Conservation (phyloP, 2,797 vertebrate genomes). For the Peromyscus attwateri region DNA sequence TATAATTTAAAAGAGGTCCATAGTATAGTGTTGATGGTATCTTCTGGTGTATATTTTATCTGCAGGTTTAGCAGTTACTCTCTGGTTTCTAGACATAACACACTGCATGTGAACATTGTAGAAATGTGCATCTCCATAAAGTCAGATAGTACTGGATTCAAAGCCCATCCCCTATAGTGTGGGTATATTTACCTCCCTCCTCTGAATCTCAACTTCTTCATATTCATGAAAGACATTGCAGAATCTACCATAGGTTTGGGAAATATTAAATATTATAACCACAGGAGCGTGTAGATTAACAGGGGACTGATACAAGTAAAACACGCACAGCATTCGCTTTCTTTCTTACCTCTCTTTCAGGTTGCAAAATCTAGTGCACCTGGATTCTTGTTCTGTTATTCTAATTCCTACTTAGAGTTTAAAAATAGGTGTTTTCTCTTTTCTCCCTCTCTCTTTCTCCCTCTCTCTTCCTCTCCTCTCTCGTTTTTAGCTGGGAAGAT, state of each 20-base stretch:
- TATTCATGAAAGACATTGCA: neutral
- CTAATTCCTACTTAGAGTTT: neutral
- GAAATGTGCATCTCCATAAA: neutral
- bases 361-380: neutral
- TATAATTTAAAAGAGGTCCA: neutral
- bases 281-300: neutral
- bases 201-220: neutral
- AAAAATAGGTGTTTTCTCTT: neutral
- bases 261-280: neutral
- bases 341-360: neutral
- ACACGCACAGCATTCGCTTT: neutral
- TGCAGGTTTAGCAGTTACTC: neutral
- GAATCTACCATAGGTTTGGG: neutral
- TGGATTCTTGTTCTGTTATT: neutral
- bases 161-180: neutral
- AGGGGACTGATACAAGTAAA: too few species aligned
- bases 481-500: neutral
- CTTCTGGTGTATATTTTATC: neutral
- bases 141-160: neutral
- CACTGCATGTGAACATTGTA: neutral
- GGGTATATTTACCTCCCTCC: neutral
- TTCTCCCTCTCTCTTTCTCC: neutral
- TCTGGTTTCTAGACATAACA: neutral
- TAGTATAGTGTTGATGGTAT: neutral
- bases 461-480: neutral